These are phyloP conservation scores for Graphium colonna DNA, from an alignment of 2,888 invertebrate genomes.

Conservation along the genomic window DNA sequence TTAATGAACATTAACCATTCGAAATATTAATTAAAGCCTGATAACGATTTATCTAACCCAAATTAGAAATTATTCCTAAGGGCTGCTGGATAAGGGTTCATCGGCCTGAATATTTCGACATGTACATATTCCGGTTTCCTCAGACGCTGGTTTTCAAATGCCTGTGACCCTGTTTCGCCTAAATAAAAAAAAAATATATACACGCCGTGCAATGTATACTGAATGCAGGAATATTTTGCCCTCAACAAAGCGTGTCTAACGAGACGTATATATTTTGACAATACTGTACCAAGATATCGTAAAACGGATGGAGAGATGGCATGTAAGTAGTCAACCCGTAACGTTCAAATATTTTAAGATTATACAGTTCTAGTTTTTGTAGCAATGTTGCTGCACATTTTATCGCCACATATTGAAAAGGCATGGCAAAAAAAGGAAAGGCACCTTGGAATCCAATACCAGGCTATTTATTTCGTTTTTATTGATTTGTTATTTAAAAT, in stretches of 20 bases:
- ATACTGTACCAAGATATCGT: slow-evolving; percentile 6
- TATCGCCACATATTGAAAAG: too few species aligned
- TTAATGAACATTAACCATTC: background rate
- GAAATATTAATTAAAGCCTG: background rate
- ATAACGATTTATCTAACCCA: background rate
- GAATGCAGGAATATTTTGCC: slow-evolving; percentile 15
- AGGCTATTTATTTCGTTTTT: too few species aligned
- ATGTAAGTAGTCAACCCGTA: background rate
- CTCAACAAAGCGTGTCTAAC: too few species aligned
- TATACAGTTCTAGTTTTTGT: too few species aligned
- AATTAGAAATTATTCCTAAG: slow-evolving; percentile 10
- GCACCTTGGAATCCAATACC: too few species aligned
- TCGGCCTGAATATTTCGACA: slow-evolving; percentile 44
- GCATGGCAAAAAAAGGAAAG: too few species aligned
- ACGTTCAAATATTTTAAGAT: background rate
- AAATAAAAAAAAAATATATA: slow-evolving; percentile 43
- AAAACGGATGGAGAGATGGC: slow-evolving; percentile 5
- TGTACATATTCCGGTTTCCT: slow-evolving; percentile 42
- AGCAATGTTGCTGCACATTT: too few species aligned
- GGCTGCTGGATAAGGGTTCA: slow-evolving; percentile 35
- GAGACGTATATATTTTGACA: slow-evolving; percentile 13
- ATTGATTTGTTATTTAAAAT: too few species aligned
- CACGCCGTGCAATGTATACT: slow-evolving; percentile 24
- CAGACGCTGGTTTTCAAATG: slow-evolving; percentile 36
- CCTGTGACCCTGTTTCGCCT: slow-evolving; percentile 52